phyloP scores from a whole-genome alignment of 2,113 vertebrate genomes.

The Tenebrosternarchus preto region DNA sequence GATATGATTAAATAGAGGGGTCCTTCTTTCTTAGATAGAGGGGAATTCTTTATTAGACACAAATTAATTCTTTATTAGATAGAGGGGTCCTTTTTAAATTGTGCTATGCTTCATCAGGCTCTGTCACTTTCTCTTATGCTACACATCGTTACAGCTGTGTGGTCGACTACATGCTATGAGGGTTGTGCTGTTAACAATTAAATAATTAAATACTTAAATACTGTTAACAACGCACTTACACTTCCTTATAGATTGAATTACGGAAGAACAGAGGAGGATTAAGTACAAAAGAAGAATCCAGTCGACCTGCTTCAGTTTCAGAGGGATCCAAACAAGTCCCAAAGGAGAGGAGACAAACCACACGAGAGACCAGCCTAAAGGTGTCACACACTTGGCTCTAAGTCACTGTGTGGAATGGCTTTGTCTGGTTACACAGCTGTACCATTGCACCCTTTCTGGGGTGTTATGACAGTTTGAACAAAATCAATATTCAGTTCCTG shows the following conservation, averaged over 20 bases:
- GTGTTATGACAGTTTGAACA: background rate
- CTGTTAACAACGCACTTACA: background rate
- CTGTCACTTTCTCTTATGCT: background rate
- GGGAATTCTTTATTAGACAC: too few species aligned
- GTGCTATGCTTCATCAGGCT: background rate
- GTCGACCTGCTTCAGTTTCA: constrained; percentile 45
- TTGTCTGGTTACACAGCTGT: background rate
- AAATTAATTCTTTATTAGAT: too few species aligned
- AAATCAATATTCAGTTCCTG: background rate
- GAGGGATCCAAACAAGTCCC: constrained; percentile 57
- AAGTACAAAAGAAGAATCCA: constrained; percentile 61
- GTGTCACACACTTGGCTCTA: constrained; percentile 50
- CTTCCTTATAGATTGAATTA: constrained; percentile 69
- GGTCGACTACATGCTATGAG: background rate
- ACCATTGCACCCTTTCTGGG: background rate
- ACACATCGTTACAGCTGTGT: background rate
- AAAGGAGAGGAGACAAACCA: constrained; percentile 67
- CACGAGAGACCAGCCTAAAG: constrained; percentile 62
- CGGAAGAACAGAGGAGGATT: constrained; percentile 67
- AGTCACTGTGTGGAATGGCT: background rate
- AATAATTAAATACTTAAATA: background rate
- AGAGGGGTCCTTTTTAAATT: too few species aligned
- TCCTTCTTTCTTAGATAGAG: too few species aligned
- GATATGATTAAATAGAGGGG: background rate
- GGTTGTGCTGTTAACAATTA: too few species aligned